Evolutionary conservation across 2,888 invertebrate genomes (phyloP).

Genomic region (Ischnura elegans): DNA sequence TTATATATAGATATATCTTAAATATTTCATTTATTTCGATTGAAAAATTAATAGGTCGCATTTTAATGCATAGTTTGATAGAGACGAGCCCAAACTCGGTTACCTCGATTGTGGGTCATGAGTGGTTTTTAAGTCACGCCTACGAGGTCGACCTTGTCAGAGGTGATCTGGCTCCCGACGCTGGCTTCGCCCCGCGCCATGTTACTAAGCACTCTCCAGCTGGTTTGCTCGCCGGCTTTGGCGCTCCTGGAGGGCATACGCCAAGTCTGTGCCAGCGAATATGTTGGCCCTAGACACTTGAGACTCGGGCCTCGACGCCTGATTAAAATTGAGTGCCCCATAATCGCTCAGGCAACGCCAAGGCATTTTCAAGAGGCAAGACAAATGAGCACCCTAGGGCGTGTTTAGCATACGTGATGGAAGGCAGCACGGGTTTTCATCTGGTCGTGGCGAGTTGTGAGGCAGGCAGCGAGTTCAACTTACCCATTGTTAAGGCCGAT

Average conservation of each 20-base stretch:
- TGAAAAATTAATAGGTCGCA: too few species aligned
- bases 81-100: too few species aligned
- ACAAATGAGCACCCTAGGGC: background rate
- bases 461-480: background rate
- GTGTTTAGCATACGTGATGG: background rate
- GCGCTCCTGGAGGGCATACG: background rate
- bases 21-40: too few species aligned
- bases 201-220: background rate
- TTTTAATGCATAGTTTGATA: too few species aligned
- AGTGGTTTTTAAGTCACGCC: background rate
- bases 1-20: too few species aligned
- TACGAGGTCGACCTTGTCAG: background rate
- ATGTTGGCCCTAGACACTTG: background rate
- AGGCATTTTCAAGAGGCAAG: background rate
- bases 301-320: background rate
- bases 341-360: constrained; percentile 12
- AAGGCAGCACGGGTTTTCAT: background rate
- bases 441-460: background rate
- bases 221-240: background rate
- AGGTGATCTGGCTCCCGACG: background rate
- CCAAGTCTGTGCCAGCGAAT: background rate
- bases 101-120: background rate
- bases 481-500: background rate
- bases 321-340: constrained; percentile 27
- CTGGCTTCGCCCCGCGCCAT: background rate